These are phyloP conservation scores for Drosophila demipolita DNA, from an alignment of 2,888 invertebrate genomes.

Conservation along the genomic window DNA sequence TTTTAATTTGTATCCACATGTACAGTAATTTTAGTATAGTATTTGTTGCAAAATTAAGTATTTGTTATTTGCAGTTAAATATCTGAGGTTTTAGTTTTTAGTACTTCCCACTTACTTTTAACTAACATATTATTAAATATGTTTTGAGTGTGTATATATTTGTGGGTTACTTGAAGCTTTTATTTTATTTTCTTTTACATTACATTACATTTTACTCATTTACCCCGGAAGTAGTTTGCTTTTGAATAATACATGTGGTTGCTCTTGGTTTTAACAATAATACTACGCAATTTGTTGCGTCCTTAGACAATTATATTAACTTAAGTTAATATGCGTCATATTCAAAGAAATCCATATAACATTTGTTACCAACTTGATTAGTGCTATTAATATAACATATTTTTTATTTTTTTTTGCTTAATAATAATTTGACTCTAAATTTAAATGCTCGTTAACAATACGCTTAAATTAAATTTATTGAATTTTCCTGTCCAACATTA, in stretches of 20 bases:
- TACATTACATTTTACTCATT: conserved; percentile 78
- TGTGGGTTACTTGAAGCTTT: conserved; percentile 24
- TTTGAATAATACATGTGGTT: conserved; percentile 67
- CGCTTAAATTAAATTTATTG: conserved; percentile 68
- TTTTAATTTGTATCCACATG: too few species aligned
- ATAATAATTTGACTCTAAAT: conserved; percentile 49
- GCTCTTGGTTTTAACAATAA: conserved; percentile 16
- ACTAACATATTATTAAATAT: conserved; percentile 40
- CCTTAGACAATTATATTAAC: conserved; percentile 36
- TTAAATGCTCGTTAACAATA: conserved; percentile 56
- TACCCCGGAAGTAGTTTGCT: conserved; percentile 82
- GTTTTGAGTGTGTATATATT: conserved; percentile 14
- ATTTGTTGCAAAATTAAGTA: conserved; percentile 30
- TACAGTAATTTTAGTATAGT: too few species aligned
- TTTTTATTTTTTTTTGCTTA: conserved; percentile 18
- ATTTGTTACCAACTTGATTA: conserved; percentile 50
- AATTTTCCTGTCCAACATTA: conserved; percentile 88
- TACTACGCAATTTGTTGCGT: conserved; percentile 40
- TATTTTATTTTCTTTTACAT: conserved; percentile 54
- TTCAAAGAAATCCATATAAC: conserved; percentile 74
- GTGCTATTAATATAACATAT: conserved; percentile 59
- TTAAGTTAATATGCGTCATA: conserved; percentile 45
- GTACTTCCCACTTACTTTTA: conserved; percentile 42
- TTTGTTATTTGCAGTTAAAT: conserved; percentile 21
- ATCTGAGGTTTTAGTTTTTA: conserved; percentile 35